Base-by-base conservation (phyloP, 2,113 vertebrate species). In the Todiramphus chloris region DNA sequence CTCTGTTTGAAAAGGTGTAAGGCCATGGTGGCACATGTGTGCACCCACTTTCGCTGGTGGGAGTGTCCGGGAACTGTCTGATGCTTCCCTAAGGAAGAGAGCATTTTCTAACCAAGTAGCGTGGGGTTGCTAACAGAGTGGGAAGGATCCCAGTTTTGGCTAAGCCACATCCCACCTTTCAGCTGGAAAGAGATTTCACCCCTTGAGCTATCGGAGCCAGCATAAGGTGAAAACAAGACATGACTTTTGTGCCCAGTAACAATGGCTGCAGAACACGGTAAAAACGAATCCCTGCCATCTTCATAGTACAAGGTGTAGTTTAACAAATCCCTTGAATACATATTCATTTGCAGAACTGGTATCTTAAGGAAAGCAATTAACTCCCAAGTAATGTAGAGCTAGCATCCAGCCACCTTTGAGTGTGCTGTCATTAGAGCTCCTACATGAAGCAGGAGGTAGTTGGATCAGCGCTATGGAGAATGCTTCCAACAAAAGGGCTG, bases 221-320 rank as follows among this genome's bases (percentile, higher is more conserved):
- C 15, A 16, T 0, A 3, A n/a, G 33, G 11, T 70, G 30, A 80
- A 80, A 94, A 7, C 0, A 0, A 19, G 60, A 11, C 7, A 0
- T 8, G 17, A 44, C 33, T 30, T 44, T 16, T 33, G 23, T 27
- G 21, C 21, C 35, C 35, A 12, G 7, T 23, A 67, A 24, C 7
- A 73, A 10, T 3, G 7, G 16, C 24, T 48, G 10, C 9, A 18
- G 27, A 59, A 35, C 18, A 59, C 51, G 62, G 21, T 30, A 48
- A 83, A 89, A 69, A 6, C 30, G 91, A 66, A 93, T 50, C 66
- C 37, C 33, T 60, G 13, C 10, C 1, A 0, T 46, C 35, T 59
- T 58, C 59, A 11, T 11, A 46, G 10, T 5, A 11, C 33, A 35
- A 44, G 0, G 0, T 37, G 5, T 35, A 50, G 24, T 64, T 91